Conservation (phyloP, 2,888 invertebrate genomes). For the Liposcelis brunnea region DNA sequence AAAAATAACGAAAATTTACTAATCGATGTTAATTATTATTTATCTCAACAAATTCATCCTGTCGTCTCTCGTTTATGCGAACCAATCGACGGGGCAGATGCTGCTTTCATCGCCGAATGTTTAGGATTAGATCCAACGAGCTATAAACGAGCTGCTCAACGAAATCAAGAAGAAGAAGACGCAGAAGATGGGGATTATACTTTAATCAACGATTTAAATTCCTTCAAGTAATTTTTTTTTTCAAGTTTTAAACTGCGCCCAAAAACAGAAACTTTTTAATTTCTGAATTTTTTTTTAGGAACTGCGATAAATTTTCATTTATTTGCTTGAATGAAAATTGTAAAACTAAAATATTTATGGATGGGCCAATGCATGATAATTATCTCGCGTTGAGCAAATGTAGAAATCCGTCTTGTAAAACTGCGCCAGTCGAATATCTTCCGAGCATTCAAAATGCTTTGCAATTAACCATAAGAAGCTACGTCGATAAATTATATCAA, state of each 20-base stretch:
- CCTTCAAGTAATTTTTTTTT: neutral
- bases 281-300: slow-evolving; percentile 19
- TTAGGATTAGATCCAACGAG: slow-evolving; percentile 45
- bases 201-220: slow-evolving; percentile 8
- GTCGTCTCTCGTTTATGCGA: slow-evolving; percentile 89
- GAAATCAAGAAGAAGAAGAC: slow-evolving; percentile 19
- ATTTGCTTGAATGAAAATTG: slow-evolving; percentile 31
- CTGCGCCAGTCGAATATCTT: slow-evolving; percentile 45
- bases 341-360: slow-evolving; percentile 29
- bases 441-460: slow-evolving; percentile 56
- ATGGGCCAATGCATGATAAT: slow-evolving; percentile 22
- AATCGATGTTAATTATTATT: slow-evolving; percentile 78
- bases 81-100: slow-evolving; percentile 87
- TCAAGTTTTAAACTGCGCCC: neutral
- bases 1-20: slow-evolving; percentile 48
- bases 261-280: slow-evolving; percentile 5
- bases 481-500: slow-evolving; percentile 18
- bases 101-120: slow-evolving; percentile 73
- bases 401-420: slow-evolving; percentile 48
- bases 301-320: slow-evolving; percentile 48
- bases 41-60: slow-evolving; percentile 90
- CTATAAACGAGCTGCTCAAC: slow-evolving; percentile 23
- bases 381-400: slow-evolving; percentile 50
- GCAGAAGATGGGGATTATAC: slow-evolving; percentile 8
- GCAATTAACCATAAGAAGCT: slow-evolving; percentile 39